Conservation (phyloP, 2,888 invertebrate genomes). For the Noctua janthe region DNA sequence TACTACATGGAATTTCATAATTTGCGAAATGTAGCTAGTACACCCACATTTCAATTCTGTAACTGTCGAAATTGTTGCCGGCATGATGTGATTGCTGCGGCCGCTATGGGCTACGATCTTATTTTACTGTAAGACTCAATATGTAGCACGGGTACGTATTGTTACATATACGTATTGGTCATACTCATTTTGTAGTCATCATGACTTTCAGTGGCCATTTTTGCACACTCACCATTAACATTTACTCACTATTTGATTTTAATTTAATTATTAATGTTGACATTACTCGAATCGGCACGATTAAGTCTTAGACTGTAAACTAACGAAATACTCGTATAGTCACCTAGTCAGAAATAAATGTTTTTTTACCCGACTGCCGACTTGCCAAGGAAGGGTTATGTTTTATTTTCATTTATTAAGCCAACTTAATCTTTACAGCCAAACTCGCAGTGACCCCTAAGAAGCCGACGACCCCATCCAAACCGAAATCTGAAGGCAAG, state of each 20-base stretch:
- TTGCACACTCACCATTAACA: neutral
- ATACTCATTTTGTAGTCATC: neutral
- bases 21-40: neutral
- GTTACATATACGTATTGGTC: too few relatives aligned
- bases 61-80: neutral
- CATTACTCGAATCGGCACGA: neutral
- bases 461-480: conserved; percentile 56
- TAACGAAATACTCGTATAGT: neutral
- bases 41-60: neutral
- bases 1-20: neutral
- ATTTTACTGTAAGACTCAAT: neutral
- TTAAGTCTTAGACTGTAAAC: too few relatives aligned
- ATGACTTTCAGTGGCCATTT: neutral
- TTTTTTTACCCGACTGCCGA: too few relatives aligned
- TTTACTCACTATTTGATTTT: neutral
- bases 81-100: neutral
- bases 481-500: conserved; percentile 78
- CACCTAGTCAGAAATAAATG: neutral
- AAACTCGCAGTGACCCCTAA: conserved; percentile 72
- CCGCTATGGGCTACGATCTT: neutral
- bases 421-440: conserved; percentile 65
- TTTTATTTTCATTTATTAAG: neutral
- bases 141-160: neutral
- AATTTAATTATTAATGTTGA: neutral
- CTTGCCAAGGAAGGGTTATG: too few relatives aligned